Percentiles rank a stretch among this genome's conserved stretches.
These are phyloP conservation scores for Koerneria pararmatus DNA, from an alignment of 2,888 invertebrate genomes.

Conservation along the genomic window DNA sequence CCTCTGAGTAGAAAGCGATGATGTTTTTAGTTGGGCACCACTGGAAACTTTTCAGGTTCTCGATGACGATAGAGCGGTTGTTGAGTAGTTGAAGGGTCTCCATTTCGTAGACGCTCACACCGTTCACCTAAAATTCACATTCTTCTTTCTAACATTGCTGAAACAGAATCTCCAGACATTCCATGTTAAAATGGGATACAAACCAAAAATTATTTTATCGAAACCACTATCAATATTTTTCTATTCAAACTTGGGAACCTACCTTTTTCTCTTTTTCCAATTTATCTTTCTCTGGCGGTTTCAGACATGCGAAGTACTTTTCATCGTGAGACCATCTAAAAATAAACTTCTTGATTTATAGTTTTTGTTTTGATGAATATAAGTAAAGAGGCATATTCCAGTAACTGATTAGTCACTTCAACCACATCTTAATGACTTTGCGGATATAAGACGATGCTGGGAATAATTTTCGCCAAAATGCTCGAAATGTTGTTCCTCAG, in stretches of 20 bases:
- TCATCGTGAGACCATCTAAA: slow-evolving; percentile 69
- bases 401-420: no score
- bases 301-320: slow-evolving; percentile 54
- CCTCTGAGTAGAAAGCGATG: slow-evolving; percentile 96
- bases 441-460: no score
- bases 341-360: slow-evolving; percentile 63
- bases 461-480: no score
- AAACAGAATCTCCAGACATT: slow-evolving; percentile 92
- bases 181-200: neutral
- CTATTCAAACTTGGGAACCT: neutral
- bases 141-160: slow-evolving; percentile 92
- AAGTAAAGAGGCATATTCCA: no score
- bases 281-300: slow-evolving; percentile 48
- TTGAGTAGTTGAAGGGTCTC: slow-evolving; percentile 88
- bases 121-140: slow-evolving; percentile 56
- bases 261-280: slow-evolving; percentile 40
- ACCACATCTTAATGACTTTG: no score
- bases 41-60: slow-evolving; percentile 77
- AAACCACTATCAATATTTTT: slow-evolving; percentile 10
- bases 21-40: slow-evolving; percentile 91
- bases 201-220: neutral
- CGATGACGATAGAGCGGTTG: slow-evolving; percentile 75
- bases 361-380: no score
- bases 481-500: no score
- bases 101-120: slow-evolving; percentile 88